phyloP scores from a whole-genome alignment of 2,888 invertebrate genomes.

The Anticlea derivata region DNA sequence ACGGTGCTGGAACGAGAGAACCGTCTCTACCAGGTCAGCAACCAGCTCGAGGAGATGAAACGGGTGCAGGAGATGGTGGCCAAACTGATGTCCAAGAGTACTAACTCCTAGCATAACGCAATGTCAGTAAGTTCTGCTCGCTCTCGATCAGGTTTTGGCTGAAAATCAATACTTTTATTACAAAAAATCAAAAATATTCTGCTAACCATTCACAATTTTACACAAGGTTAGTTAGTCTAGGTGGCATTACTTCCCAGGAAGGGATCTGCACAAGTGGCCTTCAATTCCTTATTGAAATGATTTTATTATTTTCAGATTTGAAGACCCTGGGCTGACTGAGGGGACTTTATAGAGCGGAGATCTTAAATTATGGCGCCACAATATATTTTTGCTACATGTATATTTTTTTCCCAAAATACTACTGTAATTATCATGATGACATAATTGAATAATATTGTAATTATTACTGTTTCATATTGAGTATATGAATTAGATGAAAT shows the following conservation, averaged over 20 bases:
- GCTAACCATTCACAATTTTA: too few species aligned
- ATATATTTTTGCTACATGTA: conserved; percentile 18
- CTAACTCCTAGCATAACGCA: conserved; percentile 34
- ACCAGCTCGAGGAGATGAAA: conserved; percentile 79
- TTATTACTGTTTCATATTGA: conserved; percentile 49
- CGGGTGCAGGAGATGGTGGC: conserved; percentile 80
- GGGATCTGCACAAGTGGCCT: too few species aligned
- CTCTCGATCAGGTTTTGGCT: too few species aligned
- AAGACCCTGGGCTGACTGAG: background rate
- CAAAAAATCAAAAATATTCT: too few species aligned
- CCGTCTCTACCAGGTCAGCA: conserved; percentile 71
- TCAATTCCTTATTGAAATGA: background rate
- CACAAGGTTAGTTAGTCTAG: too few species aligned
- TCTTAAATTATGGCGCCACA: conserved; percentile 16
- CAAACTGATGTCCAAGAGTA: conserved; percentile 73
- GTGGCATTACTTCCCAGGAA: too few species aligned
- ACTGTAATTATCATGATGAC: conserved; percentile 21
- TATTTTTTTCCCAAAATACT: conserved; percentile 10
- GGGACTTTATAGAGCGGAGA: background rate
- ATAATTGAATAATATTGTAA: background rate
- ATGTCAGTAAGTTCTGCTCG: background rate
- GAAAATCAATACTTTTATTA: too few species aligned
- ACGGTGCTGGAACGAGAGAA: conserved; percentile 77
- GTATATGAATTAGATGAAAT: conserved; percentile 54
- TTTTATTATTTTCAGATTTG: conserved; percentile 21